Conservation (phyloP, 1,140 invertebrate genomes). For the Kradibia gibbosae region DNA sequence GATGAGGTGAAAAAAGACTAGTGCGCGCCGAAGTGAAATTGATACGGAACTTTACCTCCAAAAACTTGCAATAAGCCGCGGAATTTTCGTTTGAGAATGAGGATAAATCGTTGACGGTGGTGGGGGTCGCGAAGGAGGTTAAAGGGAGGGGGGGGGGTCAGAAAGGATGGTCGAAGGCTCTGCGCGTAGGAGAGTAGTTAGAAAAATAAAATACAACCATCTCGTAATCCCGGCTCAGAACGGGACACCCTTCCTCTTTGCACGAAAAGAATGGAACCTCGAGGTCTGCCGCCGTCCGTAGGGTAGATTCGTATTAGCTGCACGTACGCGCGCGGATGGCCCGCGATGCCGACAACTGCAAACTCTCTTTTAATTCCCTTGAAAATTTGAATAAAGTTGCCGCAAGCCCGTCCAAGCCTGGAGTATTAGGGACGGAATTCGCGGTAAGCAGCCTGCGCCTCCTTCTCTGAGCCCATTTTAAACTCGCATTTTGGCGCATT, state of each 20-base stretch:
- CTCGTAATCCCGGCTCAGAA: conserved; percentile 40
- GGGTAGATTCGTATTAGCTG: conserved; percentile 36
- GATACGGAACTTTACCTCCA: conserved; percentile 21
- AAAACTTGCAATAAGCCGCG: conserved; percentile 35
- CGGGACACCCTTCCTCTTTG: not conserved
- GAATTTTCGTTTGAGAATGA: conserved; percentile 17
- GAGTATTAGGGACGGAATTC: conserved; percentile 56
- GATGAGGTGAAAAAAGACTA: not conserved
- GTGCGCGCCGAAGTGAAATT: not conserved
- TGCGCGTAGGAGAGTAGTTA: not conserved
- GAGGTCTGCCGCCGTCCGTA: not conserved
- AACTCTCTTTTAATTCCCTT: conserved; percentile 68
- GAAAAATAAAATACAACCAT: conserved; percentile 36
- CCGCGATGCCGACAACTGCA: conserved; percentile 45
- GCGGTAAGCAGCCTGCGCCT: conserved; percentile 14
- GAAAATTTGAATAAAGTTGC: conserved; percentile 66
- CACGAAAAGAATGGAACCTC: conserved; percentile 36
- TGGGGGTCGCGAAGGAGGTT: not conserved
- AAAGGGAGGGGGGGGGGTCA: not conserved
- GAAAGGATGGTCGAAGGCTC: not conserved
- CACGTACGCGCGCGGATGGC: conserved; percentile 7
- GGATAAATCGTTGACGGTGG: no score
- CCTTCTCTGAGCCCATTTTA: conserved; percentile 57
- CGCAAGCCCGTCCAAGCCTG: conserved; percentile 49
- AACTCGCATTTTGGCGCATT: conserved; percentile 62